Percentiles rank a stretch among this genome's conserved stretches.
Evolutionary conservation across 2,797 vertebrate species (phyloP).

Genomic region (Acestrorhynchus altus): DNA sequence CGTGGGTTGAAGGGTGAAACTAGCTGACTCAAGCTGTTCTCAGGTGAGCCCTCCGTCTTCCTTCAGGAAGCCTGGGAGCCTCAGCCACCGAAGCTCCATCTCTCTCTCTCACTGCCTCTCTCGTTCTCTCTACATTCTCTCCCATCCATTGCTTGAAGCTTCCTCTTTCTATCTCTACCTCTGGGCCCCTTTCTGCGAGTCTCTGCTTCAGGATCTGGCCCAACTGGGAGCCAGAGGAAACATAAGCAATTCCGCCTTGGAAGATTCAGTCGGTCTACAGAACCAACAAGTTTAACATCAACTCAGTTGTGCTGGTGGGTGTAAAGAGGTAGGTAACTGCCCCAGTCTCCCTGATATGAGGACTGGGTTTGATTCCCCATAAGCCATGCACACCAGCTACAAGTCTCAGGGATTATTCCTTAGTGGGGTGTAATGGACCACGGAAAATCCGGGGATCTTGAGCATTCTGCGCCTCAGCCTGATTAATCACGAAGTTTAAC

Average conservation of each 20-base stretch:
- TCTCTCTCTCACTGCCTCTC: background rate
- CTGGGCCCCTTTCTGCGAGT: background rate
- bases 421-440: no score
- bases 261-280: background rate
- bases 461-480: no score
- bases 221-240: background rate
- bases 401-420: no score
- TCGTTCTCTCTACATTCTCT: background rate
- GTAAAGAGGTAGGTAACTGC: no score
- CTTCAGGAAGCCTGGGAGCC: constrained; percentile 27
- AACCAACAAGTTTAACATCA: no score
- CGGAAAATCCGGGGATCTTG: no score
- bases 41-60: background rate
- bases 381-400: no score
- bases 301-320: no score
- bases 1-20: no score
- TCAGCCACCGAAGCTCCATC: background rate
- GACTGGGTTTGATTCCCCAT: no score
- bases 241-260: background rate
- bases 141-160: background rate
- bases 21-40: constrained; percentile 11
- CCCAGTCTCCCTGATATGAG: no score
- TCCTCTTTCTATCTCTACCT: background rate
- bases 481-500: no score
- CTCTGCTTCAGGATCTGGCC: background rate